Base-by-base conservation (phyloP, 1,140 invertebrate genomes). In the Lordiphosa collinella region DNA sequence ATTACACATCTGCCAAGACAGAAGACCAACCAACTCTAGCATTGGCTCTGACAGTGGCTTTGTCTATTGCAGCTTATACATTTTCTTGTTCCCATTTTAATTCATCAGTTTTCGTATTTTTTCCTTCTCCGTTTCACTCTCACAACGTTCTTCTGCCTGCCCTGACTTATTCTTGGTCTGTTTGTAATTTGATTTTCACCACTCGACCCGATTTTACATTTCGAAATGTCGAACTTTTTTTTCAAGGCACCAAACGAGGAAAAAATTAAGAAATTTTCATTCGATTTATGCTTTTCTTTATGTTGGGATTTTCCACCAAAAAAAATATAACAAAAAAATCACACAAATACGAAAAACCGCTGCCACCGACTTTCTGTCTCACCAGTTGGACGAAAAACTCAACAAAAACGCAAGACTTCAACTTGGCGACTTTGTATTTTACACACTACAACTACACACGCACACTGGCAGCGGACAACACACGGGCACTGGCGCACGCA, bases 361-460 rank as follows among this genome's bases (percentile, higher is more conserved):
- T 65, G 57, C 47, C 54, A 78, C 52, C 75, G 75, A 75, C 64
- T 74, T 80, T 64, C 38, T 69, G 70, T 70, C 70, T 79, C 65
- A 79, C 75, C 76, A 82, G 65, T 79, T 80, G 74, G 75, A 75
- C 75, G 69, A 76, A 71, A 79, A 73, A 72, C 68, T 78, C 64
- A 79, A 72, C 63, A 38, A 76, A 67, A 76, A 59, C 73, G 66
- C 72, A 69, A 80, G 54, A 67, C 63, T 67, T 68, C 47, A 69
- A 69, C 65, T 69, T 66, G 56, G 65, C 56, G 71, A 82, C 76
- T 76, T 82, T 82, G 76, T 75, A 71, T 82, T 29, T 29, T 69
- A 76, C 76, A 79, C 62, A 69, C 70, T 74, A 73, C 70, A 55
- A 70, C 66, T 63, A 73, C 62, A 65, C 58, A 50, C 60, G 35